Evolutionary conservation across 2,888 invertebrate genomes (phyloP), one percentile per base, ranked within the genome.

Genomic region (Orthonevra nobilis): DNA sequence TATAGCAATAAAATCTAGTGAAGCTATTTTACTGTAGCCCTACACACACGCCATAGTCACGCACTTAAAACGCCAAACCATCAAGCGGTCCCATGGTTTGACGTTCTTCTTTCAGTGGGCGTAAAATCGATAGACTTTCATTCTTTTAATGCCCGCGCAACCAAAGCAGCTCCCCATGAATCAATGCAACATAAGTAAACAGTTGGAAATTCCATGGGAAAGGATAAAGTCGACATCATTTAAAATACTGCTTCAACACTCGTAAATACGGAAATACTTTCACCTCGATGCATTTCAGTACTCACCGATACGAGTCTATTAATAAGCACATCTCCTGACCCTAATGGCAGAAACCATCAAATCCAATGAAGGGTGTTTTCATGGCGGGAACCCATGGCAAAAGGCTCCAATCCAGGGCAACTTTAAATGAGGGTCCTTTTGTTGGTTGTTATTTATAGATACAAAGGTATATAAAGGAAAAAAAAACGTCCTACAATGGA

Each of bases 391-490:
- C 30, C 17, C 7, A 28, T 7, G 6, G 38, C 12, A 32, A 30
- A 14, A 12, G 26, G 30, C 64, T 4, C 5, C 3, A 23, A 23
- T 23, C 23, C 64, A 70, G 77, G 77, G 38, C 70, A 77, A 54
- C 66, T 70, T 52, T 30, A 72, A 64, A 44, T 26, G 42, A 72
- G 50, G 60, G 38, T 56, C 34, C 50, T 50, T 44, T 63, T 63
- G 36, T 52, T 63, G 28, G 56, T 69, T 50, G 60, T 72, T 77
- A 77, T 77, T 64, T 72, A 72, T 77, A 77, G 58, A 69, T 42
- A 44, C 23, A 17, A 10, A 28, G 14, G 14, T 23, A 20, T 26
- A 19, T 17, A 12, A 20, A 6, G 3, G 17, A 17, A 5, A 14
- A 42, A 60, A 17, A 52, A 12, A 32, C 23, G 50, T 19, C 28